phyloP scores from a whole-genome alignment of 2,797 vertebrate genomes.

The Nannoperca australis region DNA sequence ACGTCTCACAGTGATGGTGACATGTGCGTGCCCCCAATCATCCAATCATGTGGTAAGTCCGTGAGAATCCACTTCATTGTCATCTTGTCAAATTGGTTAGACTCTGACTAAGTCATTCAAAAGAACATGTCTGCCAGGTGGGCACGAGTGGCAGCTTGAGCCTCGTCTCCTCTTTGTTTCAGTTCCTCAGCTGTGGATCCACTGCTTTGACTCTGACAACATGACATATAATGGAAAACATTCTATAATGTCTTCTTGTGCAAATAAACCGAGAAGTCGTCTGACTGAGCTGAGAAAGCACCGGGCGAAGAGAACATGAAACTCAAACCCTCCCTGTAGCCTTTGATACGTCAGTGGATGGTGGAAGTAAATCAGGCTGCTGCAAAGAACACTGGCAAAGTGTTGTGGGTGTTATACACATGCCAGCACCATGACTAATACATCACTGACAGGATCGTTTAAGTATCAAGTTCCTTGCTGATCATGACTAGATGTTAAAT shows the following conservation, averaged over 20 bases:
- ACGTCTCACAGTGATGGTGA: not conserved
- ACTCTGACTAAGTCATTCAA: conserved; percentile 10
- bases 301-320: conserved; percentile 48
- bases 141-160: conserved; percentile 17
- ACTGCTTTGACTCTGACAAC: conserved; percentile 19
- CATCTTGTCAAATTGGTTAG: conserved; percentile 20
- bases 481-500: conserved; percentile 25
- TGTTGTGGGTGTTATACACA: conserved; percentile 57
- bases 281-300: conserved; percentile 44
- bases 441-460: conserved; percentile 34
- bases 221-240: conserved; percentile 23
- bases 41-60: not conserved
- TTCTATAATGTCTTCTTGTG: conserved; percentile 10
- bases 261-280: conserved; percentile 34
- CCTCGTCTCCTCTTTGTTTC: conserved; percentile 18
- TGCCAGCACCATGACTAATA: conserved; percentile 61
- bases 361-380: conserved; percentile 59
- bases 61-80: conserved; percentile 24
- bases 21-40: not conserved
- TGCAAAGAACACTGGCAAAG: conserved; percentile 44
- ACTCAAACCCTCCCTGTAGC: conserved; percentile 54
- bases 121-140: conserved; percentile 25
- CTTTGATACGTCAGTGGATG: conserved; percentile 48
- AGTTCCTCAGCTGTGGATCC: conserved; percentile 31
- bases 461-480: conserved; percentile 22